Conservation (phyloP, 2,113 vertebrate genomes). For the Cinclus mexicanus region DNA sequence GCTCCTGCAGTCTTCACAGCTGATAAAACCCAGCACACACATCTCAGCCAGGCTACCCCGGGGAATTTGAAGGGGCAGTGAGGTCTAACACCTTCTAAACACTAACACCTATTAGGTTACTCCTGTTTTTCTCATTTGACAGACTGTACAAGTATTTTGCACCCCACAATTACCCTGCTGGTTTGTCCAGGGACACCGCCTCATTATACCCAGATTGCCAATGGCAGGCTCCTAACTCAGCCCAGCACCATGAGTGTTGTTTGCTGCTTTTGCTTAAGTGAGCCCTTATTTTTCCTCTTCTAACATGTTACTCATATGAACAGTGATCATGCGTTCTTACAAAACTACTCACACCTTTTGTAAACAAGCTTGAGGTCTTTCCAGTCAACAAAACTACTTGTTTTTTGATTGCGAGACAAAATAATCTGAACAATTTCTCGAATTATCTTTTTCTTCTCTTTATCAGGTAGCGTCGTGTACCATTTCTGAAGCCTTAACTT, state of each 20-base stretch:
- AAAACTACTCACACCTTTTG: constrained; percentile 88
- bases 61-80: neutral
- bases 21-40: neutral
- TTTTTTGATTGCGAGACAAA: constrained; percentile 87
- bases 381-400: constrained; percentile 95
- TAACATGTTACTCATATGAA: neutral
- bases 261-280: neutral
- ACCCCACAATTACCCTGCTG: neutral
- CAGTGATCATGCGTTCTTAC: neutral
- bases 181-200: neutral
- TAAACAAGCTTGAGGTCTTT: constrained; percentile 97
- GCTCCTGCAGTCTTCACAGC: neutral
- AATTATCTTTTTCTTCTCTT: constrained; percentile 93
- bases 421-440: constrained; percentile 91
- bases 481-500: constrained; percentile 96
- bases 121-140: neutral
- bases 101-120: neutral
- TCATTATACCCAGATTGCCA: neutral
- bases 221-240: neutral
- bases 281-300: neutral
- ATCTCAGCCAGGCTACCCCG: neutral
- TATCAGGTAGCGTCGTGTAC: constrained; percentile 89
- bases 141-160: neutral
- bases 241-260: neutral
- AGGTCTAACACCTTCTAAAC: neutral